Base-by-base conservation (phyloP, 2,797 vertebrate species). In the Rhinatrema bivittatum region DNA sequence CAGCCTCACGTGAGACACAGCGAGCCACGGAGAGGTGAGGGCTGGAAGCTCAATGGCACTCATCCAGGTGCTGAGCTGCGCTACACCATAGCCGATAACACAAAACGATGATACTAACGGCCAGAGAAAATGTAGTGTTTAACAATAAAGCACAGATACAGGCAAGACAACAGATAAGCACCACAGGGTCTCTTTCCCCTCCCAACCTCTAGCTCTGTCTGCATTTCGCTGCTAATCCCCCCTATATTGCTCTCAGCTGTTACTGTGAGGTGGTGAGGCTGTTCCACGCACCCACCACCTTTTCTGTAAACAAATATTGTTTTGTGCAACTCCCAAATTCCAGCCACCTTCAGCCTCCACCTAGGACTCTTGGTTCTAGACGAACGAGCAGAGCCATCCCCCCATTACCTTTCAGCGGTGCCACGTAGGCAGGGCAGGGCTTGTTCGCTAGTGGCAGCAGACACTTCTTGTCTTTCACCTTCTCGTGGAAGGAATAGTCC, bases 331-430 rank as follows among this genome's bases (percentile, higher is more conserved):
- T n/a, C n/a, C n/a, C n/a, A n/a, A n/a, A n/a, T n/a, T n/a, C n/a
- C n/a, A n/a, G n/a, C n/a, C n/a, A n/a, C n/a, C n/a, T n/a, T n/a
- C n/a, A n/a, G n/a, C n/a, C n/a, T n/a, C n/a, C n/a, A n/a, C n/a
- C n/a, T n/a, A n/a, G n/a, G n/a, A n/a, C n/a, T n/a, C n/a, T n/a
- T n/a, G n/a, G n/a, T n/a, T n/a, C n/a, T n/a, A n/a, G n/a, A n/a
- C n/a, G n/a, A n/a, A n/a, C n/a, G n/a, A n/a, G n/a, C n/a, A n/a
- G n/a, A n/a, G n/a, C n/a, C n/a, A n/a, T n/a, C n/a, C n/a, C n/a
- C n/a, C n/a, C n/a, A 67, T 68, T 74, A 94, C 96, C 77, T 63
- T 86, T 89, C 55, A 99, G 67, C 11, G 95, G 91, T 5, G 86
- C 70, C 43, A 98, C 59, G 15, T 93, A 98, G 17, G 72, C 79